Conservation (phyloP, 2,888 invertebrate species). For the Eilema griseolum region DNA sequence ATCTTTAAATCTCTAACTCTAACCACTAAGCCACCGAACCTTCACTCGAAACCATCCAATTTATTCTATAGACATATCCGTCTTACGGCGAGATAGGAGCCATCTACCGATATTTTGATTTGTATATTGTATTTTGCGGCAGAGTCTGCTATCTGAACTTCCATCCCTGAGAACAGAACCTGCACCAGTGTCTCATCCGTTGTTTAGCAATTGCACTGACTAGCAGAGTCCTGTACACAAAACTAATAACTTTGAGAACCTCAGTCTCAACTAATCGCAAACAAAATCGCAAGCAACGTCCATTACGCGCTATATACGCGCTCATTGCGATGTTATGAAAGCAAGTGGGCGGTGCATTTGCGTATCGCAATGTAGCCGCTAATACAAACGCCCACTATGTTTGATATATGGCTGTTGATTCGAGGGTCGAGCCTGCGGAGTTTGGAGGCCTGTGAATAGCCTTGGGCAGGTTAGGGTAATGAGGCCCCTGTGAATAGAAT, state of each 20-base stretch:
- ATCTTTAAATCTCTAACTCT: too few species aligned
- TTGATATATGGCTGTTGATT: conserved; percentile 42
- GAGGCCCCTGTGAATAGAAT: neutral
- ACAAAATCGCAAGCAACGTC: conserved; percentile 44
- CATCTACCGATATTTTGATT: too few species aligned
- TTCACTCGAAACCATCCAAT: too few species aligned
- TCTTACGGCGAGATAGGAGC: too few species aligned
- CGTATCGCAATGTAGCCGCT: conserved; percentile 44
- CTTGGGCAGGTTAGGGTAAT: neutral
- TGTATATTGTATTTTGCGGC: too few species aligned
- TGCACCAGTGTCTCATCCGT: too few species aligned
- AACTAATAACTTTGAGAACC: conserved; percentile 33
- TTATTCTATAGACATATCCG: too few species aligned
- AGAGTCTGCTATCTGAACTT: too few species aligned
- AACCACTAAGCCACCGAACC: too few species aligned
- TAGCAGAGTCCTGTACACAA: too few species aligned
- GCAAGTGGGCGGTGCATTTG: conserved; percentile 54
- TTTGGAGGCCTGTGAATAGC: neutral
- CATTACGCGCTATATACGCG: conserved; percentile 41
- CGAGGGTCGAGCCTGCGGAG: conserved; percentile 20
- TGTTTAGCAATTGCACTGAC: too few species aligned
- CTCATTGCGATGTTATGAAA: conserved; percentile 46
- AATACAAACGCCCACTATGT: conserved; percentile 50
- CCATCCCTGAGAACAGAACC: too few species aligned
- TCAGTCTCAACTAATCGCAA: conserved; percentile 41